These are phyloP conservation scores for Aphelocoma coerulescens DNA, from an alignment of 2,113 vertebrate genomes.

Conservation along the genomic window DNA sequence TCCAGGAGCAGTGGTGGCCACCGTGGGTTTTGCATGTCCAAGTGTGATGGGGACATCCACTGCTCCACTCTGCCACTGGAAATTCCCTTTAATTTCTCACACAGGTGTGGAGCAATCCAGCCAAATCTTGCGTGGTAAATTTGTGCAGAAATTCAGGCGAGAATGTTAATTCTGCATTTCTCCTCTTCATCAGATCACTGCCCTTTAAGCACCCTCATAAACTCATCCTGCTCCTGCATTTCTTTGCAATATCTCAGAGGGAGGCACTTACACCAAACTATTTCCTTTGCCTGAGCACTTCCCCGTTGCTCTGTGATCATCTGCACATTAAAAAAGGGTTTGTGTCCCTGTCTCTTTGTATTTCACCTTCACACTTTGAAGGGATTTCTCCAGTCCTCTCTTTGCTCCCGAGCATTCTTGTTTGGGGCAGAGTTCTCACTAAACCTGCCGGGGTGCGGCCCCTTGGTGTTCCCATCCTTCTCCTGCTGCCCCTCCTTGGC, in stretches of 20 bases:
- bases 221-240: not conserved
- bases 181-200: slow-evolving; percentile 4
- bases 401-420: not conserved
- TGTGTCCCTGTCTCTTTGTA: not conserved
- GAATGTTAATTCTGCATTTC: not conserved
- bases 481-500: not conserved
- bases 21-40: not conserved
- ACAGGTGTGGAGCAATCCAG: not conserved
- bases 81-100: not conserved
- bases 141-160: not conserved
- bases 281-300: not conserved
- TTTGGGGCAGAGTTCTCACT: not conserved
- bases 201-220: slow-evolving; percentile 9
- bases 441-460: not conserved
- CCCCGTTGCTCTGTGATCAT: not conserved
- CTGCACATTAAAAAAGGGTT: not conserved
- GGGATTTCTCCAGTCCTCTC: not conserved
- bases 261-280: not conserved
- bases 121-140: not conserved
- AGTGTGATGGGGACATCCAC: not conserved
- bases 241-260: not conserved
- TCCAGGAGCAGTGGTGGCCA: not conserved
- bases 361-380: slow-evolving; percentile 2
- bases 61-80: not conserved
- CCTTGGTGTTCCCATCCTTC: not conserved